phyloP scores from a whole-genome alignment of 2,797 vertebrate species.

The Melanogrammus aeglefinus region DNA sequence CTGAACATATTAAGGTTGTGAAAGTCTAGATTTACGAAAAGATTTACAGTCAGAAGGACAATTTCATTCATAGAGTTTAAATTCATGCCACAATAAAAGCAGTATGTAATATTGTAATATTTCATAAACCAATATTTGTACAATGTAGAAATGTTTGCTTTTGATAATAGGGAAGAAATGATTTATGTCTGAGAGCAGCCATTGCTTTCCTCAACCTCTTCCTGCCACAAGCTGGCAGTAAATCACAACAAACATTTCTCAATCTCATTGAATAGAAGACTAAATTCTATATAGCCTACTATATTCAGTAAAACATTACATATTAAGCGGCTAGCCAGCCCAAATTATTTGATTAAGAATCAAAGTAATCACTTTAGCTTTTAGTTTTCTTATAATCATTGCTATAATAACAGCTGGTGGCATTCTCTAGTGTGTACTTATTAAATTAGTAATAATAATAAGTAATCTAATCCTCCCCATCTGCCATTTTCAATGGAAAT shows the following conservation, averaged over 20 bases:
- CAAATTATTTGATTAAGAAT: neutral
- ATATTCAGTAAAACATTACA: neutral
- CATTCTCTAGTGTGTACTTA: conserved; percentile 49
- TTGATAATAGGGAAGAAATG: neutral
- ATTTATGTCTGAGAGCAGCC: neutral
- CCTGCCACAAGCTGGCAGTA: conserved; percentile 55
- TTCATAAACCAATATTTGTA: neutral
- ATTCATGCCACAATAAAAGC: neutral
- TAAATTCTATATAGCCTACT: neutral
- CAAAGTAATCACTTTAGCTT: neutral
- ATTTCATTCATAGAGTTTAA: neutral
- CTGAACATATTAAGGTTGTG: neutral
- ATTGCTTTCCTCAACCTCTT: conserved; percentile 3
- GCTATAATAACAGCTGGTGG: conserved; percentile 44
- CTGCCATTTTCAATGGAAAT: conserved; percentile 44
- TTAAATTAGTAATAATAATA: conserved; percentile 59
- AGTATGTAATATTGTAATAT: no score
- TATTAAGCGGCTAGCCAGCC: neutral
- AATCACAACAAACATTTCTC: conserved; percentile 27
- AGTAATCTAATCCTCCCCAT: conserved; percentile 50
- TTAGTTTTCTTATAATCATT: neutral
- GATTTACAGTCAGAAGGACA: neutral
- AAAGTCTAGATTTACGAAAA: neutral
- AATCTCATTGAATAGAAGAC: neutral
- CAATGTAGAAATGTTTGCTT: neutral